Percentiles rank a stretch among this genome's conserved stretches.
phyloP scores from a whole-genome alignment of 2,797 vertebrate genomes.

The Lithobates sylvaticus region DNA sequence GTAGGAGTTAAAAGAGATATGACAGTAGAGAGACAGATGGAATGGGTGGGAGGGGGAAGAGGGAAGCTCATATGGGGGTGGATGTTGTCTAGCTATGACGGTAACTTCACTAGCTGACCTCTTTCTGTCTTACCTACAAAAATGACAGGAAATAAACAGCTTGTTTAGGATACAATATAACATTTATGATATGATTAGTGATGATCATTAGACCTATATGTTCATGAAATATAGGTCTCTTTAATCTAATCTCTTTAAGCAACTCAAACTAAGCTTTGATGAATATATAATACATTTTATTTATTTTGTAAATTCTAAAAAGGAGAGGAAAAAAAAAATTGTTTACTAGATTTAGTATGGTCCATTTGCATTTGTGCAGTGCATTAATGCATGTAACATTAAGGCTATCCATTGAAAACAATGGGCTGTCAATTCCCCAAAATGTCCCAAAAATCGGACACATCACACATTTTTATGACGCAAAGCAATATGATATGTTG shows the following conservation, averaged over 20 bases:
- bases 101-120: conserved; percentile 30
- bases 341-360: background rate
- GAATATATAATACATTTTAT: too few species aligned
- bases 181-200: background rate
- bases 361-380: too few species aligned
- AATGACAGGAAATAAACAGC: conserved; percentile 12
- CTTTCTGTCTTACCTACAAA: conserved; percentile 41
- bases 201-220: background rate
- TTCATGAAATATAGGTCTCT: background rate
- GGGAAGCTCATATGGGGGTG: conserved; percentile 25
- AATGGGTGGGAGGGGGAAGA: conserved; percentile 22
- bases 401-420: too few species aligned
- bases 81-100: conserved; percentile 42
- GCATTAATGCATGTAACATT: too few species aligned
- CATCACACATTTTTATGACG: too few species aligned
- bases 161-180: background rate
- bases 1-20: conserved; percentile 45
- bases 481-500: too few species aligned
- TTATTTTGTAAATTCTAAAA: too few species aligned
- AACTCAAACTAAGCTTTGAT: background rate
- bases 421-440: too few species aligned
- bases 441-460: too few species aligned
- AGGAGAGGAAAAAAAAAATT: background rate
- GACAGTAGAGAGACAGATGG: conserved; percentile 53
- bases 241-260: background rate